Evolutionary conservation across 2,113 vertebrate genomes (phyloP).

Genomic region (Bolborhynchus lineola): DNA sequence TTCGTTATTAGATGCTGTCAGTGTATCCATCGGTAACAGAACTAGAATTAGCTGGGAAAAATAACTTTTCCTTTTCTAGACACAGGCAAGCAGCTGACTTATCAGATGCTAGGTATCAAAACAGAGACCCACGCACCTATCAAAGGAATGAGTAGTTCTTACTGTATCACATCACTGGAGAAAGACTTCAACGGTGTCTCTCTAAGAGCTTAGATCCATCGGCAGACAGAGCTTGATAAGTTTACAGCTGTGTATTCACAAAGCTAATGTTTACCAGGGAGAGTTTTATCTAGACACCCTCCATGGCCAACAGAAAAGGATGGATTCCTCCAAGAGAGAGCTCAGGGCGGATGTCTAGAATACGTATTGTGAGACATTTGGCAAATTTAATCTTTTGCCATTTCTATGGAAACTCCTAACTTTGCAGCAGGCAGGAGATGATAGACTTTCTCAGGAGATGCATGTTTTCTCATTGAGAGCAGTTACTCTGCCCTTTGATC

Average conservation of each 20-base stretch:
- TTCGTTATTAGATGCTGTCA: background rate
- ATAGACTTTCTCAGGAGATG: background rate
- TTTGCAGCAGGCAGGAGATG: background rate
- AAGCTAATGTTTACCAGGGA: background rate
- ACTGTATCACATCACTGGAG: background rate
- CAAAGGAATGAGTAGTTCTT: background rate
- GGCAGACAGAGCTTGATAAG: background rate
- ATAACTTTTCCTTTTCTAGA: background rate
- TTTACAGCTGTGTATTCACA: background rate
- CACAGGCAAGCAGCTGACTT: background rate
- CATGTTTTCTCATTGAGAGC: background rate
- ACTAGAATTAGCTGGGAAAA: background rate
- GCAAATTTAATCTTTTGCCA: background rate
- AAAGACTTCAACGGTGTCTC: background rate
- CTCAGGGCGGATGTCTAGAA: background rate
- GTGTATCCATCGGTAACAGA: background rate
- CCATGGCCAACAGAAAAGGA: background rate
- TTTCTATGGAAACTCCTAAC: background rate
- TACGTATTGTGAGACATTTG: background rate
- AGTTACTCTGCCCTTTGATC: background rate
- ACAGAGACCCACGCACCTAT: accelerated
- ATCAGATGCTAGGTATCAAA: background rate
- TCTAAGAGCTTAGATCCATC: background rate
- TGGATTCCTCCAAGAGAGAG: background rate
- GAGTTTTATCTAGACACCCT: background rate